phyloP scores from a whole-genome alignment of 2,113 vertebrate species.

The Istiophorus platypterus region DNA sequence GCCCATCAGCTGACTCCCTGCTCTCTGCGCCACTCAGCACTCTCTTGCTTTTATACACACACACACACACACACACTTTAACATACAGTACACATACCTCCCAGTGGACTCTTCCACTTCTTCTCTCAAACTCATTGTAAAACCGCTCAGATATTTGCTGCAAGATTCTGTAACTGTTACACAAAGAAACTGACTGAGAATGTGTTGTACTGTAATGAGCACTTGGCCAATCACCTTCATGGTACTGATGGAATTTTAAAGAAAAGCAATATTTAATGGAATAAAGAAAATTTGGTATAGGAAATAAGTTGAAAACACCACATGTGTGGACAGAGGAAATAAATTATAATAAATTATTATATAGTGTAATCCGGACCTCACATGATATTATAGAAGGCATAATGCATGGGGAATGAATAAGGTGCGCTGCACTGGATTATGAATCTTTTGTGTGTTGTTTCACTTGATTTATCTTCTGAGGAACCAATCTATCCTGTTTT shows the following conservation, averaged over 20 bases:
- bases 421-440: constrained; percentile 13
- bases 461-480: constrained; percentile 9
- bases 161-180: constrained; percentile 63
- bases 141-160: constrained; percentile 71
- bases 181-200: constrained; percentile 39
- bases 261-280: background rate
- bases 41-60: constrained; percentile 27
- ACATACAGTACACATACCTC: constrained; percentile 61
- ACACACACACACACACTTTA: constrained; percentile 47
- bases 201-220: constrained; percentile 37
- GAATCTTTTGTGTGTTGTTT: constrained; percentile 21
- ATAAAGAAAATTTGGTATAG: background rate
- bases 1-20: constrained; percentile 75
- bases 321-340: constrained; percentile 3
- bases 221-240: constrained; percentile 34
- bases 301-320: background rate
- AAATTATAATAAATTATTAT: no score
- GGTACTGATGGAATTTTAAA: constrained; percentile 24
- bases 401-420: constrained; percentile 7
- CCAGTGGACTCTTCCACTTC: constrained; percentile 51
- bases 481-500: background rate
- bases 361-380: background rate
- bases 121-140: constrained; percentile 67
- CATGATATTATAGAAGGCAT: background rate
- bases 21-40: constrained; percentile 62